A percentile compares a stretch with the other conserved stretches of the same genome.
Evolutionary conservation across 2,888 invertebrate species (phyloP).

Genomic region (Nomada goodeniana): DNA sequence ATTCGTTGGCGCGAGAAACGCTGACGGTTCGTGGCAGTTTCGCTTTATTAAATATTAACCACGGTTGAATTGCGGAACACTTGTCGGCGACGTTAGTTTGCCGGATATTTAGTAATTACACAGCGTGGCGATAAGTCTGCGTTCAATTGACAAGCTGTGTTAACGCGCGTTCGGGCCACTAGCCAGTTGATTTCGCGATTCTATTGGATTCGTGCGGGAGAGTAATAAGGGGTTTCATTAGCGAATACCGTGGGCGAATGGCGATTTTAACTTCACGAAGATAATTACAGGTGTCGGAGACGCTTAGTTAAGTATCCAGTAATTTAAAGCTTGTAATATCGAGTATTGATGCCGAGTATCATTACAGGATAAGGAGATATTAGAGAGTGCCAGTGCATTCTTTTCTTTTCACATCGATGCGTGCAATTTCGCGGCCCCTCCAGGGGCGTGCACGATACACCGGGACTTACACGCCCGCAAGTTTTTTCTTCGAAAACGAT

Average conservation of each 20-base stretch:
- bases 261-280: not conserved
- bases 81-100: too few relatives aligned
- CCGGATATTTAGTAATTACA: not conserved
- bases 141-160: constrained; percentile 16
- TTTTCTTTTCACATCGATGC: constrained; percentile 22
- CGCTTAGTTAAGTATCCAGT: not conserved
- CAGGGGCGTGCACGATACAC: constrained; percentile 3
- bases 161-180: not conserved
- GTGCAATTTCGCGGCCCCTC: constrained; percentile 31
- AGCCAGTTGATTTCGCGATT: constrained; percentile 6
- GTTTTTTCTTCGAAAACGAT: constrained; percentile 49
- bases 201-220: constrained; percentile 8
- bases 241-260: not conserved
- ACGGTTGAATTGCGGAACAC: too few relatives aligned
- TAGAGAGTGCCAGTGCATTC: constrained; percentile 25
- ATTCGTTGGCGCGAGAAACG: not conserved
- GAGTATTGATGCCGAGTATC: constrained; percentile 28
- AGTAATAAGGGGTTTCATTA: not conserved
- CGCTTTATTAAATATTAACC: too few relatives aligned
- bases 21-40: too few relatives aligned
- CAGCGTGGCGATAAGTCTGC: not conserved
- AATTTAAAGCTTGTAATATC: constrained; percentile 17
- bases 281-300: constrained; percentile 12
- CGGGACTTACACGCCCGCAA: constrained; percentile 23
- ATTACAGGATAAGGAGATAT: constrained; percentile 16